phyloP scores from a whole-genome alignment of 2,888 invertebrate species.

The Arenicola marina region DNA sequence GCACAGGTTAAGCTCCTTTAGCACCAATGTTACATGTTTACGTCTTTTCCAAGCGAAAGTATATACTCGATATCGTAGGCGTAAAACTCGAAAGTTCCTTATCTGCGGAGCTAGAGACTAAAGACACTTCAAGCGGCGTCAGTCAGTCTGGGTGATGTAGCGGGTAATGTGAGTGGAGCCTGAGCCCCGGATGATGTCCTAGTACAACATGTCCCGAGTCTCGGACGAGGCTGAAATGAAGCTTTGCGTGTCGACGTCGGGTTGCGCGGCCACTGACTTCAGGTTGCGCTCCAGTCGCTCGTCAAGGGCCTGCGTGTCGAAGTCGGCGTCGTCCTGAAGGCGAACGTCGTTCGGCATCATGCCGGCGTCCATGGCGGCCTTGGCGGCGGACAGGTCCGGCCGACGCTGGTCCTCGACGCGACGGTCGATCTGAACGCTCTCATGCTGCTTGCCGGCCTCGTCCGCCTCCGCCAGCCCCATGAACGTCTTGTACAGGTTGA shows the following conservation, averaged over 20 bases:
- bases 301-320: conserved; percentile 9
- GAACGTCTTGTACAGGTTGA: conserved; percentile 56
- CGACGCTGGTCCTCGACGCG: conserved; percentile 25
- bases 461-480: conserved; percentile 54
- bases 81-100: too few species aligned
- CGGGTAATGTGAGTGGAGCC: too few species aligned
- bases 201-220: conserved; percentile 6
- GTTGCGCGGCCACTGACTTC: neutral
- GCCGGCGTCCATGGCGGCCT: conserved; percentile 3
- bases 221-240: conserved; percentile 12
- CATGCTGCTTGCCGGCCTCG: conserved; percentile 33
- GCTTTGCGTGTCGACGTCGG: conserved; percentile 10
- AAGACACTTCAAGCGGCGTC: too few species aligned
- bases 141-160: too few species aligned
- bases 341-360: neutral
- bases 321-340: neutral
- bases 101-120: too few species aligned
- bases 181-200: too few species aligned
- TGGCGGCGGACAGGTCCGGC: conserved; percentile 12
- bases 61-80: too few species aligned
- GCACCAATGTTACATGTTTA: too few species aligned
- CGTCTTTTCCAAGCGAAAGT: too few species aligned
- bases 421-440: conserved; percentile 25
- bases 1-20: too few species aligned
- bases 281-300: conserved; percentile 16